Conservation (phyloP, 2,797 vertebrate species). For the Halcyon leucocephala region DNA sequence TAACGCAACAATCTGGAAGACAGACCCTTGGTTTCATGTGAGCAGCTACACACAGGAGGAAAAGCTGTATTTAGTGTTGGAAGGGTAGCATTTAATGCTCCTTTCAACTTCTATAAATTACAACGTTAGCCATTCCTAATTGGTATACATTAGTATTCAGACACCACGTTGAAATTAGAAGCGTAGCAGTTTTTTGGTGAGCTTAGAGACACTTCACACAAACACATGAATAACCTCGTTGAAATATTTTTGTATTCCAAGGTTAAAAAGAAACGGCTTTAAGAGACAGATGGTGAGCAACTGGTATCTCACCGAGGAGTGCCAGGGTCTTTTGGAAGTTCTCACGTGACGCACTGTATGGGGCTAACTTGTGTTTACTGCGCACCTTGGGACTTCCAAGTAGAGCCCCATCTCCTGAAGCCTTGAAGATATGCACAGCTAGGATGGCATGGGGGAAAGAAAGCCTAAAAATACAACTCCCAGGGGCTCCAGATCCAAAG, state of each 20-base stretch:
- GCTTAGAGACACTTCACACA: background rate
- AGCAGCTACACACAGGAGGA: background rate
- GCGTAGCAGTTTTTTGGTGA: background rate
- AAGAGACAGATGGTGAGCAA: constrained; percentile 33
- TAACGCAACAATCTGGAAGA: constrained; percentile 17
- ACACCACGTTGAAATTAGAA: background rate
- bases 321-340: background rate
- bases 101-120: constrained; percentile 54
- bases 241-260: constrained; percentile 12
- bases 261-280: constrained; percentile 1
- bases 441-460: background rate
- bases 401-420: background rate
- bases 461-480: constrained; percentile 2
- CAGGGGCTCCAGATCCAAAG: background rate
- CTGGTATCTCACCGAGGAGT: background rate
- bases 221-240: background rate
- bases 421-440: accelerated
- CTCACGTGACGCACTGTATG: accelerated
- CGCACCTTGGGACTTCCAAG: background rate
- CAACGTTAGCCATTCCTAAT: background rate
- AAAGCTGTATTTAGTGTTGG: constrained; percentile 22
- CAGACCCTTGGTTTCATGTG: background rate
- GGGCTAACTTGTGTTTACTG: background rate
- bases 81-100: constrained; percentile 27
- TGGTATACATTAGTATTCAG: constrained; percentile 41